A percentile compares a stretch with the other conserved stretches of the same genome.
Conservation (phyloP, 2,888 invertebrate species). For the Ichneumoninae sp. region DNA sequence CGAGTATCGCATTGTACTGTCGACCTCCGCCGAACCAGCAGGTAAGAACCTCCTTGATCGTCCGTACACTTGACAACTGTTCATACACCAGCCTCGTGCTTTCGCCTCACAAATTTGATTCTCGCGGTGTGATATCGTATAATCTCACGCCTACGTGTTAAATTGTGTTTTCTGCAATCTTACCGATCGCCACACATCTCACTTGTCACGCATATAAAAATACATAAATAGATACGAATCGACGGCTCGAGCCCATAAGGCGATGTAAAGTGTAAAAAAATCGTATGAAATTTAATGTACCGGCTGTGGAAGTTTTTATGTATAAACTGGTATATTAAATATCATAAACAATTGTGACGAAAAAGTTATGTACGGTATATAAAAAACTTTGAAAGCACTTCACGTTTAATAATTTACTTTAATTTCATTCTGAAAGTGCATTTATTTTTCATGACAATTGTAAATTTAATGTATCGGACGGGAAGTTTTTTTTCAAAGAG, state of each 20-base stretch:
- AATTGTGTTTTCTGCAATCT: slow-evolving; percentile 18
- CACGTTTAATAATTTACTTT: too few relatives aligned
- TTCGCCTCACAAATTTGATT: slow-evolving; percentile 32
- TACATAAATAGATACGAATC: background rate
- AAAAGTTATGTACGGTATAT: too few relatives aligned
- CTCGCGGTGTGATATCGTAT: slow-evolving; percentile 7
- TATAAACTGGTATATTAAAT: background rate
- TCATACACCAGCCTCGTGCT: slow-evolving; percentile 64
- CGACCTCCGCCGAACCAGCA: slow-evolving; percentile 87
- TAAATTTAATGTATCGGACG: too few relatives aligned
- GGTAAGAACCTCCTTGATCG: slow-evolving; percentile 81
- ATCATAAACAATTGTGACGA: too few relatives aligned
- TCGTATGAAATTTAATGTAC: background rate
- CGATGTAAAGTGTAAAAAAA: background rate
- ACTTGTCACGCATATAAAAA: background rate
- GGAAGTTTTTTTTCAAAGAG: too few relatives aligned
- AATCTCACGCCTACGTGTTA: slow-evolving; percentile 24
- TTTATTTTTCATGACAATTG: too few relatives aligned
- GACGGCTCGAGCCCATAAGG: background rate
- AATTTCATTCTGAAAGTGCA: too few relatives aligned
- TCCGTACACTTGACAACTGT: slow-evolving; percentile 49
- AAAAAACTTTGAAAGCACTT: too few relatives aligned
- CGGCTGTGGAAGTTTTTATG: background rate
- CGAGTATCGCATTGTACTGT: slow-evolving; percentile 89
- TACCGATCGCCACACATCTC: background rate